Percentiles rank a stretch among this genome's conserved stretches.
Evolutionary conservation across 2,797 vertebrate species (phyloP).

Genomic region (Eremophila alpestris): DNA sequence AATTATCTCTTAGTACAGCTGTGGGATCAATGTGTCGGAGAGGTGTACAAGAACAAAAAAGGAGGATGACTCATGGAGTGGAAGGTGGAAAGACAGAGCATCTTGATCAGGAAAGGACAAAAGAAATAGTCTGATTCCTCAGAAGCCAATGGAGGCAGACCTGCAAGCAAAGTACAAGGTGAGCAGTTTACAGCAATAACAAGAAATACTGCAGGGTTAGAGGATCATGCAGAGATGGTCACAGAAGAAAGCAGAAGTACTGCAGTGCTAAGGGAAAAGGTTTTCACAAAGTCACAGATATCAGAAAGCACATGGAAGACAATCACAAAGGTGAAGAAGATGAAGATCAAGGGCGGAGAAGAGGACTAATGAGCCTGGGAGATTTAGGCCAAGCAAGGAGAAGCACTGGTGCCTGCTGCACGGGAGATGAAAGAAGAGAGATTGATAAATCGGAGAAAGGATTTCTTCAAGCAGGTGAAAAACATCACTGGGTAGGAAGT

Average conservation of each 20-base stretch:
- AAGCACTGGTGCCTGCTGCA: constrained; percentile 2
- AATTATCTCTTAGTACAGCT: constrained; percentile 19
- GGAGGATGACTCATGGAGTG: background rate
- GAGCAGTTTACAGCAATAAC: constrained; percentile 69
- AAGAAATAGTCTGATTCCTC: constrained; percentile 53
- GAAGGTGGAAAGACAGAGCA: constrained; percentile 30
- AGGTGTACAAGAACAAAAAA: constrained; percentile 43
- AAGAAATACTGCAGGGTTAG: constrained; percentile 65
- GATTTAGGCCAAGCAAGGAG: constrained; percentile 33
- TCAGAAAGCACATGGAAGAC: constrained; percentile 45
- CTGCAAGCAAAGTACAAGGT: constrained; percentile 55
- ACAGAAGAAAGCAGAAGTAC: constrained; percentile 66
- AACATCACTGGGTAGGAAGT: constrained; percentile 5
- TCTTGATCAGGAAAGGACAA: constrained; percentile 59
- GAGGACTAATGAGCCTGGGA: constrained; percentile 55
- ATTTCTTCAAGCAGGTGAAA: constrained; percentile 46
- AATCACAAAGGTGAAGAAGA: constrained; percentile 62
- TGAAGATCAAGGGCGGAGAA: constrained; percentile 62
- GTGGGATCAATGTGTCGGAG: background rate
- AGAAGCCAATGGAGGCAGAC: constrained; percentile 45
- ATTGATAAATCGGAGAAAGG: constrained; percentile 16
- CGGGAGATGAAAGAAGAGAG: constrained; percentile 46
- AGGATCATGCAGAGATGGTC: constrained; percentile 68
- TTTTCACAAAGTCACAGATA: constrained; percentile 60
- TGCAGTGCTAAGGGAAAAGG: constrained; percentile 56